Base-by-base conservation (phyloP, 2,888 invertebrate genomes). In the Perithous albicinctus region DNA sequence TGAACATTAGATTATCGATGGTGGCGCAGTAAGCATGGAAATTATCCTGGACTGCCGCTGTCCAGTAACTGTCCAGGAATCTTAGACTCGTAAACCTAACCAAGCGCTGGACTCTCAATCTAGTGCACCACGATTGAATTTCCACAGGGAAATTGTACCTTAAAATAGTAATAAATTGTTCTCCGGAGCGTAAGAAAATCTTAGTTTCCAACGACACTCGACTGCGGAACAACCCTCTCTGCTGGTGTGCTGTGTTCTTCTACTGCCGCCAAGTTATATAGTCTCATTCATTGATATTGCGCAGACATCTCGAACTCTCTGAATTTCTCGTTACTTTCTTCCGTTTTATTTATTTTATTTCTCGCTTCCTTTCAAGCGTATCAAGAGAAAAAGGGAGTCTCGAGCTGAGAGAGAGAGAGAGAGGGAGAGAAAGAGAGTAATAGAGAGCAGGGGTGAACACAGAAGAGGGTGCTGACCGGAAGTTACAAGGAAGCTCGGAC, bases 161-260 rank as follows among this genome's bases (percentile, higher is more conserved):
- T n/a, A n/a, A n/a, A n/a, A n/a, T n/a, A n/a, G n/a, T n/a, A n/a
- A n/a, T n/a, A n/a, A n/a, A n/a, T n/a, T n/a, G n/a, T n/a, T n/a
- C 23, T 66, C 56, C 41, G 54, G 32, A 66, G 66, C 78, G 73
- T 72, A 64, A 78, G 56, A 41, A 78, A 78, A 78, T 73, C 54
- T 32, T 48, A 35, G 41, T 64, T 43, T 48, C 61, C 29, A 23
- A 48, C 10, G 35, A 38, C 38, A 26, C 63, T 74, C 73, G 38
- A 64, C 26, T 43, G 56, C 10, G 56, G 29, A 43, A 43, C 38
- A 10, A 15, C 26, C 43, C 51, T 38, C 26, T 29, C 51, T 38
- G 35, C 51, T 38, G 38, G 54, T 26, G 35, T 10, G 15, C n/a
- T n/a, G n/a, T n/a, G 38, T 38, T 54, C 6, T 54, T 23, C n/a